Conservation (phyloP, 2,113 vertebrate species). For the Thalassoma bifasciatum region DNA sequence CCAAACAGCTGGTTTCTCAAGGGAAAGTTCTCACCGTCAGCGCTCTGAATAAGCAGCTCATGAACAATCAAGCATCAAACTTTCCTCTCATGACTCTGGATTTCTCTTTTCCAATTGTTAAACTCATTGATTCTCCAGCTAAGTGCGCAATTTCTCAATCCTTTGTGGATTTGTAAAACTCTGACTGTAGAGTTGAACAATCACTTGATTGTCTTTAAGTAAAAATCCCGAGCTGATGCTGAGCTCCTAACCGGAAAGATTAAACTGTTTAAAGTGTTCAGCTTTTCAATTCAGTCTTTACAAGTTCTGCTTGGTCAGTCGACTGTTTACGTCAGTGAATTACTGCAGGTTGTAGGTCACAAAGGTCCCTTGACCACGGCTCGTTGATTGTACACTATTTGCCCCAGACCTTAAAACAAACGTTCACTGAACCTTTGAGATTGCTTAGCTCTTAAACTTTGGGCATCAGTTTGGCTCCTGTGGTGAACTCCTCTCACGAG, state of each 20-base stretch:
- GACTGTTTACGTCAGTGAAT: neutral
- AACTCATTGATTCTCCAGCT: neutral
- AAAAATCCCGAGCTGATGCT: neutral
- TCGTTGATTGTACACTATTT: neutral
- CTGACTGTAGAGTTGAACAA: neutral
- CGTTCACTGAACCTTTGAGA: neutral
- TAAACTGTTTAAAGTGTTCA: too few relatives aligned
- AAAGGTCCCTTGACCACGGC: neutral
- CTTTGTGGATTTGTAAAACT: neutral
- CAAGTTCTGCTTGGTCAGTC: neutral
- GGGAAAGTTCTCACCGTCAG: slow-evolving; percentile 40
- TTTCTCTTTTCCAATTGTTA: slow-evolving; percentile 26
- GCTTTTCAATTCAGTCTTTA: neutral
- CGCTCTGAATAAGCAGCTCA: slow-evolving; percentile 41
- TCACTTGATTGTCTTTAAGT: neutral
- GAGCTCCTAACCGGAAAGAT: too few relatives aligned
- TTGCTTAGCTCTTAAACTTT: neutral
- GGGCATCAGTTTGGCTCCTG: neutral
- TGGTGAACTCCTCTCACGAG: too few relatives aligned
- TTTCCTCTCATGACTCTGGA: slow-evolving; percentile 40
- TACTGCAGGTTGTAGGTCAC: neutral
- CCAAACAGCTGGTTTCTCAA: slow-evolving; percentile 66
- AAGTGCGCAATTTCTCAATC: neutral
- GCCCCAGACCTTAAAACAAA: neutral
- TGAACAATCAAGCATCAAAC: slow-evolving; percentile 41